Conservation (phyloP, 2,797 vertebrate genomes). For the Micromesistius poutassou region DNA sequence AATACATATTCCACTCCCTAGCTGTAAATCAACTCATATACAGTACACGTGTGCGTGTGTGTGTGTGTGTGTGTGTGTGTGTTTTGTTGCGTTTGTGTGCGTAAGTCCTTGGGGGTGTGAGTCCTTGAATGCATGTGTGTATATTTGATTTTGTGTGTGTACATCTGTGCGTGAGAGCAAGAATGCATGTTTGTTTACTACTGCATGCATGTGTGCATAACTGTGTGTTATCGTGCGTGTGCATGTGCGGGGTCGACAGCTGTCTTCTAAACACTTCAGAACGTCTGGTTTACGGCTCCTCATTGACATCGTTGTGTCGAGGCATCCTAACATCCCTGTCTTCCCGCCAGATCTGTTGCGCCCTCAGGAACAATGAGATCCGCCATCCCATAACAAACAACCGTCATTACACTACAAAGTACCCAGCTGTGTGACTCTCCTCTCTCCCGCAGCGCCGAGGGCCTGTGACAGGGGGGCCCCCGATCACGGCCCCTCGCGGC, state of each 20-base stretch:
- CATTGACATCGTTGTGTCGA: neutral
- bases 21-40: conserved; percentile 64
- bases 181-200: neutral
- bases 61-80: neutral
- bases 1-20: conserved; percentile 60
- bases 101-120: neutral
- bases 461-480: conserved; percentile 7
- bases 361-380: neutral
- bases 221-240: conserved; percentile 13
- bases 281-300: neutral
- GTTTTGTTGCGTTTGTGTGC: conserved; percentile 2
- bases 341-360: neutral
- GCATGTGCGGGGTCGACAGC: conserved; percentile 6
- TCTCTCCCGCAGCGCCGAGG: neutral
- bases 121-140: conserved; percentile 21
- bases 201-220: conserved; percentile 28
- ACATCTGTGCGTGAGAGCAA: neutral
- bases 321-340: conserved; percentile 22
- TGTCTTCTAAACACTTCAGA: conserved; percentile 29
- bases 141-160: neutral
- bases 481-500: conserved; percentile 27
- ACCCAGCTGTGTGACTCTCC: neutral
- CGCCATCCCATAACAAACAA: conserved; percentile 18
- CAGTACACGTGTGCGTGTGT: conserved; percentile 20
- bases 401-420: neutral